Evolutionary conservation across 2,888 invertebrate species (phyloP).

Genomic region (Cepaea hortensis): DNA sequence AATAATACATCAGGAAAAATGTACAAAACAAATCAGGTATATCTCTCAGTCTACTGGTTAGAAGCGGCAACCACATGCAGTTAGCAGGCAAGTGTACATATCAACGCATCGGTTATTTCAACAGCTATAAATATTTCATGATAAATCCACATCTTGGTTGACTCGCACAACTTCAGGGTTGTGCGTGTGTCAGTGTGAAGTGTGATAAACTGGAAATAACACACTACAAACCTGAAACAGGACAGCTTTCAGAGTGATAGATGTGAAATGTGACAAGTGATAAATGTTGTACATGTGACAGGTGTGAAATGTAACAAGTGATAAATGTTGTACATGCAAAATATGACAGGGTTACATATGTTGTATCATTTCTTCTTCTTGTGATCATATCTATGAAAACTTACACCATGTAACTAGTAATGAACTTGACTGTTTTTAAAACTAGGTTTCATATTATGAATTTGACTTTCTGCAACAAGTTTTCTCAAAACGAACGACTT

Average conservation of each 20-base stretch:
- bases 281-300: background rate
- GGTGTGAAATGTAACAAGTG: background rate
- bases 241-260: background rate
- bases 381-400: too few relatives aligned
- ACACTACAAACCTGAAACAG: background rate
- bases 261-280: background rate
- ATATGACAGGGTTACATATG: too few relatives aligned
- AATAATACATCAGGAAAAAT: background rate
- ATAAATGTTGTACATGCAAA: background rate
- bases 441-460: too few relatives aligned
- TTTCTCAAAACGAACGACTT: too few relatives aligned
- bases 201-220: too few relatives aligned
- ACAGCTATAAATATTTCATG: background rate
- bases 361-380: too few relatives aligned
- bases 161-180: background rate
- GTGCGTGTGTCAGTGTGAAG: too few relatives aligned
- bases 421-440: too few relatives aligned
- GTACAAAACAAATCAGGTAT: background rate
- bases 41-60: background rate
- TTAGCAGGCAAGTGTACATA: conserved; percentile 8
- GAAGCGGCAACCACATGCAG: background rate
- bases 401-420: too few relatives aligned
- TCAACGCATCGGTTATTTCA: background rate
- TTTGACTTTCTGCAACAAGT: too few relatives aligned
- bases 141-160: background rate